phyloP scores from a whole-genome alignment of 2,797 vertebrate species.

The Coregonus suidteri region DNA sequence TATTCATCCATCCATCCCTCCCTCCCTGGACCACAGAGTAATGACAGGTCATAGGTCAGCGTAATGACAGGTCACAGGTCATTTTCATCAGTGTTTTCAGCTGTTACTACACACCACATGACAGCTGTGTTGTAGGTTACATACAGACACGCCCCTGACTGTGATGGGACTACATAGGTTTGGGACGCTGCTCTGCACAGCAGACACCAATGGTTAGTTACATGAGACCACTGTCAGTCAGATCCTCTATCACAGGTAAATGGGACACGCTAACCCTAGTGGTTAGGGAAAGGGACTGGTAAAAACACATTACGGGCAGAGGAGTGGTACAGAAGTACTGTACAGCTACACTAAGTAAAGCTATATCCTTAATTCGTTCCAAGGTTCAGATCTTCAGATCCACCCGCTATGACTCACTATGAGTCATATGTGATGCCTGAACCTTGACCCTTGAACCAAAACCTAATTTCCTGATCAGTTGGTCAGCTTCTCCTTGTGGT shows the following conservation, averaged over 20 bases:
- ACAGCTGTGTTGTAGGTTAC: conserved; percentile 46
- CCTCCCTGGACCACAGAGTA: conserved; percentile 44
- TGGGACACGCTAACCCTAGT: conserved; percentile 35
- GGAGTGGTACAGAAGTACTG: background rate
- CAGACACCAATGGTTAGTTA: conserved; percentile 67
- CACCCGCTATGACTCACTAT: background rate
- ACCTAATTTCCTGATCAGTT: conserved; percentile 41
- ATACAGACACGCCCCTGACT: conserved; percentile 3
- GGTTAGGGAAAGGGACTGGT: background rate
- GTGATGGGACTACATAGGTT: background rate
- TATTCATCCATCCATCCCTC: conserved; percentile 36
- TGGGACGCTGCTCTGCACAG: background rate
- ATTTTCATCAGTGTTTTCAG: conserved; percentile 63
- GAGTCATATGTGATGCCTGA: conserved; percentile 46
- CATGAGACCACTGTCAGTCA: conserved; percentile 53
- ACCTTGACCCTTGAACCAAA: conserved; percentile 54
- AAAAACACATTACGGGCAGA: background rate
- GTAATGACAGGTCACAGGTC: conserved; percentile 22
- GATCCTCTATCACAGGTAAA: conserved; percentile 55
- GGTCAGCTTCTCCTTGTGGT: conserved; percentile 39
- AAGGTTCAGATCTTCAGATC: background rate
- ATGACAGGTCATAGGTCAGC: conserved; percentile 18
- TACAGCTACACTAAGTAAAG: background rate
- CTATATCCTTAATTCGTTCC: background rate
- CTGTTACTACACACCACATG: conserved; percentile 61